Evolutionary conservation across 2,888 invertebrate genomes (phyloP).

Genomic region (Parnassius orleans): DNA sequence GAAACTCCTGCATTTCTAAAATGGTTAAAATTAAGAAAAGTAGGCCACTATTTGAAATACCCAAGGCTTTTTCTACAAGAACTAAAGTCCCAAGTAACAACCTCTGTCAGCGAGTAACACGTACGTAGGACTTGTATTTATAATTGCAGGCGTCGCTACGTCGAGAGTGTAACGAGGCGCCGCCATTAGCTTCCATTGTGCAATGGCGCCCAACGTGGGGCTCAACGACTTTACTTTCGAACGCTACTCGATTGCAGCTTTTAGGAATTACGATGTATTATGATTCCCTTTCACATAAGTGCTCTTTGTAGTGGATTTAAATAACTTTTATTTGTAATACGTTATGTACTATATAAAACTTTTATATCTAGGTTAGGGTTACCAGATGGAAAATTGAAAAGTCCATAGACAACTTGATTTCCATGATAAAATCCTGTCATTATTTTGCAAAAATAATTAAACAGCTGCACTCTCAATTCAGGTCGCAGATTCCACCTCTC

Average conservation of each 20-base stretch:
- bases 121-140: conserved; percentile 3
- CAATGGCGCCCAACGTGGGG: conserved; percentile 57
- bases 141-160: conserved; percentile 29
- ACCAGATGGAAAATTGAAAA: too few species aligned
- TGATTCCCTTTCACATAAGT: conserved; percentile 1
- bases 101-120: background rate
- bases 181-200: conserved; percentile 68
- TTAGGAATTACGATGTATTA: conserved; percentile 28
- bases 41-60: background rate
- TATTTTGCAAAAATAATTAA: too few species aligned
- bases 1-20: too few species aligned
- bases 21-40: background rate
- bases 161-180: conserved; percentile 56
- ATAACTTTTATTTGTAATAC: background rate
- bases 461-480: too few species aligned
- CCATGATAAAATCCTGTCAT: too few species aligned
- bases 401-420: too few species aligned
- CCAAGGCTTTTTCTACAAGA: background rate
- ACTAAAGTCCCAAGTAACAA: background rate
- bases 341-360: too few species aligned
- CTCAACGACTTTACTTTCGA: conserved; percentile 28
- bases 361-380: too few species aligned
- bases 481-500: too few species aligned
- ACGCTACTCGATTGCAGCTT: conserved; percentile 26
- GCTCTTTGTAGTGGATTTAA: background rate